Evolutionary conservation across 2,888 invertebrate genomes (phyloP).

Genomic region (Hydroisotoma schaefferi): DNA sequence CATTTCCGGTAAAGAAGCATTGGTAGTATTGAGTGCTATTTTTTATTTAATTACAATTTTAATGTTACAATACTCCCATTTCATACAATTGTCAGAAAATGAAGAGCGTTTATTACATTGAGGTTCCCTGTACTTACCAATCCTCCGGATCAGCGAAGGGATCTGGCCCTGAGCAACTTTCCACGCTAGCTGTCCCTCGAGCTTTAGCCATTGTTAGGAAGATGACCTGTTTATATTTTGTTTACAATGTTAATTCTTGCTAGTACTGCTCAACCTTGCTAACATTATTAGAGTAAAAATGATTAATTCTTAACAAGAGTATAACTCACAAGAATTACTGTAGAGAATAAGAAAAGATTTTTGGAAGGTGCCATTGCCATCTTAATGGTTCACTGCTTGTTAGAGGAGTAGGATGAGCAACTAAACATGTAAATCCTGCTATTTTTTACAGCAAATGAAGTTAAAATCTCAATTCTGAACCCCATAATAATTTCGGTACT

Average conservation of each 20-base stretch:
- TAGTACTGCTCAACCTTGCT: neutral
- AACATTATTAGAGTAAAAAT: neutral
- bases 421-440: too few species aligned
- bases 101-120: neutral
- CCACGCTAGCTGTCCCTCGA: neutral
- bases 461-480: too few species aligned
- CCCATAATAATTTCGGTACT: too few species aligned
- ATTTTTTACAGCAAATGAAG: too few species aligned
- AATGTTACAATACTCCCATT: neutral
- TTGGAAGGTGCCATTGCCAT: too few species aligned
- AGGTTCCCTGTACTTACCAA: neutral
- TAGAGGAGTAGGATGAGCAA: too few species aligned
- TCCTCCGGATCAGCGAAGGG: conserved; percentile 1
- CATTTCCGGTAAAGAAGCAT: neutral
- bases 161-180: neutral
- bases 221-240: too few species aligned
- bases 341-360: too few species aligned
- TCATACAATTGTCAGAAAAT: neutral
- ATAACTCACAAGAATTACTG: neutral
- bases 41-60: neutral
- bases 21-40: neutral
- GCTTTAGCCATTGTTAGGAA: too few species aligned
- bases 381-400: too few species aligned
- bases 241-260: too few species aligned
- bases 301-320: neutral